A percentile compares a stretch with the other conserved stretches of the same genome.
Evolutionary conservation across 2,888 invertebrate genomes (phyloP).

Genomic region (Pammene aurita): DNA sequence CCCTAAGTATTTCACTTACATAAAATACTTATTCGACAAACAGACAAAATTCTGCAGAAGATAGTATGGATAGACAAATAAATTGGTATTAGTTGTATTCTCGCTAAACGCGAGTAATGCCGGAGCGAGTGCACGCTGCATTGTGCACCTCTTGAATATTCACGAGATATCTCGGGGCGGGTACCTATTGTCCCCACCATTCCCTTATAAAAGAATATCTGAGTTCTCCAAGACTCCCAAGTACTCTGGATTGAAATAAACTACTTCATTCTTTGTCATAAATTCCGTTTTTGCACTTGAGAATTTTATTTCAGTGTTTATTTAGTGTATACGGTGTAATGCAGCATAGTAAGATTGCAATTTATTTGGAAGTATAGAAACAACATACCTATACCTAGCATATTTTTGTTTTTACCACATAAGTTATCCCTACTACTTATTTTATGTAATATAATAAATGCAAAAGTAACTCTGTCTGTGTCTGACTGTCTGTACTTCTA

Average conservation of each 20-base stretch:
- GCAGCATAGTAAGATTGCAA: too few species aligned
- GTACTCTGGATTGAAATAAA: conserved; percentile 38
- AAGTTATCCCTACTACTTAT: too few species aligned
- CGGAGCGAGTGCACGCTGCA: conserved; percentile 29
- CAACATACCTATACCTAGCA: too few species aligned
- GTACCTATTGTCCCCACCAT: conserved; percentile 49
- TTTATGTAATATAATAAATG: too few species aligned
- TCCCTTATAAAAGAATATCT: conserved; percentile 49
- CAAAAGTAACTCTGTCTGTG: too few species aligned
- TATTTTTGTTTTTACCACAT: too few species aligned
- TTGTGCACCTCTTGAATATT: conserved; percentile 51
- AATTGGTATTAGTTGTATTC: conserved; percentile 1
- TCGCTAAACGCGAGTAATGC: conserved; percentile 41
- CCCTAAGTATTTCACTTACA: too few species aligned
- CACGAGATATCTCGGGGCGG: conserved; percentile 48
- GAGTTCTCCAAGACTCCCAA: conserved; percentile 32
- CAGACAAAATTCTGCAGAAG: neutral
- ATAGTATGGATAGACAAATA: neutral
- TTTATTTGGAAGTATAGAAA: too few species aligned
- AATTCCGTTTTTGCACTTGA: conserved; percentile 28
- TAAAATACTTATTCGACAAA: neutral
- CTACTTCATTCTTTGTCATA: conserved; percentile 32
- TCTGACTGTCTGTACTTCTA: too few species aligned
- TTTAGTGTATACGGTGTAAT: neutral
- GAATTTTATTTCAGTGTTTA: conserved; percentile 30